These are phyloP conservation scores for Coranthus polyacanthus DNA, from an alignment of 2,797 vertebrate species.

Conservation along the genomic window DNA sequence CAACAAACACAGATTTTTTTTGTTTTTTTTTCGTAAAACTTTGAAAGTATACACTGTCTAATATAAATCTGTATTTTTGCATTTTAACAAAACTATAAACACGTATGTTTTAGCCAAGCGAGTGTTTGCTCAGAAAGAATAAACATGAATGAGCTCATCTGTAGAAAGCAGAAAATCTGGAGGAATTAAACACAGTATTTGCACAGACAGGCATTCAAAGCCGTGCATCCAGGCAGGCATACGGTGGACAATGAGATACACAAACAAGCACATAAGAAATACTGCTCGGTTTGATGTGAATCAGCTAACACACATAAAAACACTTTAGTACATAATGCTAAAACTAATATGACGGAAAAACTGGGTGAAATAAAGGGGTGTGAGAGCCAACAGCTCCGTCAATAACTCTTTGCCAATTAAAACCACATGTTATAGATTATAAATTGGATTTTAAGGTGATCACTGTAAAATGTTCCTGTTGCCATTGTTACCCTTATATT, in stretches of 20 bases:
- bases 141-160: neutral
- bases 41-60: neutral
- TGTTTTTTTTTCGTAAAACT: no score
- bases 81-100: neutral
- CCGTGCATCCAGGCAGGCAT: neutral
- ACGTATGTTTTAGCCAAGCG: neutral
- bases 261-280: constrained; percentile 9
- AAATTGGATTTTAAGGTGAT: constrained; percentile 46
- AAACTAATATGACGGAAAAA: neutral
- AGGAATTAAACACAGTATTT: constrained; percentile 16
- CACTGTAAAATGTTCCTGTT: constrained; percentile 13
- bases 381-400: constrained; percentile 19
- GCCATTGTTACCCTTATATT: constrained; percentile 13
- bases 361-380: constrained; percentile 22
- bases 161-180: constrained; percentile 1
- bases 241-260: neutral
- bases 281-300: constrained; percentile 11
- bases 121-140: neutral
- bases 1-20: constrained; percentile 10
- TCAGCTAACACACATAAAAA: constrained; percentile 14
- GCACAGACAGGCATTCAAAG: constrained; percentile 6
- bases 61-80: constrained; percentile 9
- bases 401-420: constrained; percentile 36
- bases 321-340: constrained; percentile 4
- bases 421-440: constrained; percentile 32